These are phyloP conservation scores for Odobenus rosmarus DNA, from an alignment of 2,113 vertebrate species.

Conservation along the genomic window DNA sequence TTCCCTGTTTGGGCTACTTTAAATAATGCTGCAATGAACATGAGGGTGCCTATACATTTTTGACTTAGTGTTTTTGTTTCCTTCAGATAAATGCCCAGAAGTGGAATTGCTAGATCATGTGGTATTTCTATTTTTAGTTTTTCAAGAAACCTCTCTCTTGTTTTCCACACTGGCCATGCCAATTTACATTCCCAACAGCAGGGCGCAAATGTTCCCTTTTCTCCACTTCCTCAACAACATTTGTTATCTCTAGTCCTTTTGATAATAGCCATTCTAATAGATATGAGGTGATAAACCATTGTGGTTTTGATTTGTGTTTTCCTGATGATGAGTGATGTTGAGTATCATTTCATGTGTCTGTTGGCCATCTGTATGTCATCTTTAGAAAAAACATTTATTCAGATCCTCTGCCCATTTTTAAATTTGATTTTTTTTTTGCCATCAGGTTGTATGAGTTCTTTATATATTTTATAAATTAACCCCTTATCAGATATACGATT, in stretches of 20 bases:
- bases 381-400: neutral
- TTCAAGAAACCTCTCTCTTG: neutral
- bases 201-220: neutral
- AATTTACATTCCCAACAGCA: neutral
- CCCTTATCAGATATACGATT: neutral
- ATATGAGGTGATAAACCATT: neutral
- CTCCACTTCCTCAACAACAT: neutral
- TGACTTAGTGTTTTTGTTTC: neutral
- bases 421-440: neutral
- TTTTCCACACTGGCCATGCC: too few species aligned
- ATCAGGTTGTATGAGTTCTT: neutral
- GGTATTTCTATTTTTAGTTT: neutral
- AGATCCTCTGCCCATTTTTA: neutral
- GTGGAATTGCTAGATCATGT: neutral
- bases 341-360: neutral
- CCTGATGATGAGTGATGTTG: neutral
- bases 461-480: neutral
- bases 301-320: neutral
- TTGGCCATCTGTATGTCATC: neutral
- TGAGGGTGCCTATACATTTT: neutral
- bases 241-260: neutral
- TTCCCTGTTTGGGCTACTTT: neutral
- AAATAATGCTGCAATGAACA: neutral
- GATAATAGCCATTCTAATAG: neutral
- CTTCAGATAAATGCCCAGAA: neutral